Percentiles rank a stretch among this genome's conserved stretches.
phyloP scores from a whole-genome alignment of 2,797 vertebrate species.

The Poecile montanus region DNA sequence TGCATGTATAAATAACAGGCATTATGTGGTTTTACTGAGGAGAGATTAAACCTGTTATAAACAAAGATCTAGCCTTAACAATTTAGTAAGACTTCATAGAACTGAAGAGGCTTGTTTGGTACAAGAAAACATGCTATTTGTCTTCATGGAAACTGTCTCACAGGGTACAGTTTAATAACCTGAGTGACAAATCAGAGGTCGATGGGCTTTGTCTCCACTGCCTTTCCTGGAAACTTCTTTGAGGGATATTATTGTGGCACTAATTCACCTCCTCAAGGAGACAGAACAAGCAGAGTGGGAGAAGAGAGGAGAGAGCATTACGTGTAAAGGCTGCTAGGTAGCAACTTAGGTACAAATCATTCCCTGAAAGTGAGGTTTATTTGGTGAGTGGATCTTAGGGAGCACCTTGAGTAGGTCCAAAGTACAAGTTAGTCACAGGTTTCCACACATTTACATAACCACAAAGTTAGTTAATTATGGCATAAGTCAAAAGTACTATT shows the following conservation, averaged over 20 bases:
- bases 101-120: background rate
- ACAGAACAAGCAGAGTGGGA: background rate
- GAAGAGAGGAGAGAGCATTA: background rate
- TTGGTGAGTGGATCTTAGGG: background rate
- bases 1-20: background rate
- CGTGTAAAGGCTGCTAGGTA: background rate
- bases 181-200: background rate
- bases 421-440: constrained; percentile 12
- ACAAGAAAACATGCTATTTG: background rate
- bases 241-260: background rate
- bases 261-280: background rate
- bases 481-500: constrained; percentile 1
- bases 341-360: background rate
- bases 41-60: background rate
- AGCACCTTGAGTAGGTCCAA: constrained; percentile 30
- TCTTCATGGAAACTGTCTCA: background rate
- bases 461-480: background rate
- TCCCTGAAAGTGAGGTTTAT: constrained; percentile 14
- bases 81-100: background rate
- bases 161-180: background rate
- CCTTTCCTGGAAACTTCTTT: background rate
- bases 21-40: background rate
- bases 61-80: background rate
- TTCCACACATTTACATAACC: background rate
- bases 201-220: background rate